A percentile compares a stretch with the other conserved stretches of the same genome.
Evolutionary conservation across 2,113 vertebrate species (phyloP).

Genomic region (human (Homo sapiens)): GRCh38 chr3:129584501-129585000

Average conservation of each 20-base stretch:
- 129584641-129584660: not conserved
- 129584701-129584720: not conserved
- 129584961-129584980: fast-evolving
- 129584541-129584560: conserved; percentile 95
- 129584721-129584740: not conserved
- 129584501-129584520: conserved; percentile 93
- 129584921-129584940: not conserved
- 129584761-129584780: not conserved
- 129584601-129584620: fast-evolving
- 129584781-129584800: not conserved
- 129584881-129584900: not conserved
- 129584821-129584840: not conserved
- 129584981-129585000: not conserved
- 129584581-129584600: not conserved
- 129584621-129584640: not conserved
- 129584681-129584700: not conserved
- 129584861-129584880: not conserved
- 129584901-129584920: not conserved
- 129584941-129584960: not conserved
- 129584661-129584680: not conserved
- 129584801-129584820: not conserved
- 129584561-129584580: conserved; percentile 77
- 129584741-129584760: not conserved
- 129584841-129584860: not conserved
- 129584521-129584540: conserved; percentile 92